Percentiles rank a stretch among this genome's conserved stretches.
These are phyloP conservation scores for Atrina japonica DNA, from an alignment of 2,888 invertebrate species.

Conservation along the genomic window DNA sequence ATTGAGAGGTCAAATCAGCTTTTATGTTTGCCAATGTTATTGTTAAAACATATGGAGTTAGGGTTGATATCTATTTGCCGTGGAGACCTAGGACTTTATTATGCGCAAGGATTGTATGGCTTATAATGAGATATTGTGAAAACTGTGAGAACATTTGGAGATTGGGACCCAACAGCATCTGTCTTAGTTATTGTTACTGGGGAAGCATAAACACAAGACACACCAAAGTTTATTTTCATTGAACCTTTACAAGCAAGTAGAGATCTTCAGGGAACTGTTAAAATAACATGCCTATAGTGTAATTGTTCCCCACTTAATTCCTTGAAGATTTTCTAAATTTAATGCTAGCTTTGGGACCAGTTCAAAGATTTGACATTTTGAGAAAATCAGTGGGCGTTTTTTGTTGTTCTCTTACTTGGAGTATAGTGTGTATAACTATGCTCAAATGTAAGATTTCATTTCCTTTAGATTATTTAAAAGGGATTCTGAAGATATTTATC, in stretches of 20 bases:
- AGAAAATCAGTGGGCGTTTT: too few species aligned
- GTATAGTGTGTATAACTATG: too few species aligned
- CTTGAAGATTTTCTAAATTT: too few species aligned
- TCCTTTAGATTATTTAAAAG: too few species aligned
- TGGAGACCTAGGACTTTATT: too few species aligned
- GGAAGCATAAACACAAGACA: conserved; percentile 33
- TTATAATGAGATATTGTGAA: conserved; percentile 24
- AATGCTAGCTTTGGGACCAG: too few species aligned
- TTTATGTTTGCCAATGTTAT: conserved; percentile 4
- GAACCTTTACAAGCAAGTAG: conserved; percentile 22
- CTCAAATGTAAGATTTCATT: too few species aligned
- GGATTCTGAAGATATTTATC: too few species aligned
- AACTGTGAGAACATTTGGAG: conserved; percentile 18
- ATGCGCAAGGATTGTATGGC: conserved; percentile 7
- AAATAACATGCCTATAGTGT: conserved; percentile 19
- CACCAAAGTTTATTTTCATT: conserved; percentile 37
- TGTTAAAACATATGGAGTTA: conserved; percentile 14
- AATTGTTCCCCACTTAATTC: conserved; percentile 22
- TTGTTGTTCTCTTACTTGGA: too few species aligned
- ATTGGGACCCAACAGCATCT: conserved; percentile 28
- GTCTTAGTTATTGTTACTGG: conserved; percentile 34
- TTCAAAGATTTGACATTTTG: too few species aligned
- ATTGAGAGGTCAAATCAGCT: not conserved
- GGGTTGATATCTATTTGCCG: too few species aligned
- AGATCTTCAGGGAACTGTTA: conserved; percentile 12